Percentiles rank a stretch among this genome's conserved stretches.
Conservation (phyloP, 1,140 invertebrate species). For the Prorops nasuta region DNA sequence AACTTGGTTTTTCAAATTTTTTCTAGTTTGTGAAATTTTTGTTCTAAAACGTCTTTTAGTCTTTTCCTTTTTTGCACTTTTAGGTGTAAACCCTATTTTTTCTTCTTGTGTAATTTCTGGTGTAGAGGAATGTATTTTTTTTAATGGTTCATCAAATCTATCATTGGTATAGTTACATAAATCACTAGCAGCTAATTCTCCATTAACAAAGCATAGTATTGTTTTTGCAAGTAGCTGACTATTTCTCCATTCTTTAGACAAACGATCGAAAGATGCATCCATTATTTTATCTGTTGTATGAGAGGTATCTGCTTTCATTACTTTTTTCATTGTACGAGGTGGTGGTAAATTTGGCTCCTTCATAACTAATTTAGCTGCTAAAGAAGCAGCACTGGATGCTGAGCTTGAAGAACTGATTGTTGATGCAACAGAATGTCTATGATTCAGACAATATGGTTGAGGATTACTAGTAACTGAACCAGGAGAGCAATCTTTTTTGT, state of each 20-base stretch:
- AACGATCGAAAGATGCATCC: conserved; percentile 27
- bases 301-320: conserved; percentile 21
- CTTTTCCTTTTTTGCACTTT: conserved; percentile 17
- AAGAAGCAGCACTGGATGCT: conserved; percentile 36
- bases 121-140: conserved; percentile 36
- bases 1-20: not conserved
- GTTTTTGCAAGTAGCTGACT: conserved; percentile 25
- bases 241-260: conserved; percentile 46
- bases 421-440: conserved; percentile 40
- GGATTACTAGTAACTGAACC: conserved; percentile 42
- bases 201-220: conserved; percentile 30
- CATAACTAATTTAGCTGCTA: conserved; percentile 19
- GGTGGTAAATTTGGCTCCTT: conserved; percentile 34
- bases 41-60: conserved; percentile 13
- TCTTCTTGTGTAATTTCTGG: conserved; percentile 23
- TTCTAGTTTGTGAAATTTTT: conserved; percentile 2
- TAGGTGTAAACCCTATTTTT: conserved; percentile 4
- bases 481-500: conserved; percentile 45
- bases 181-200: conserved; percentile 22
- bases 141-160: conserved; percentile 17
- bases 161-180: conserved; percentile 21
- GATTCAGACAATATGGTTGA: conserved; percentile 28
- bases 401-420: conserved; percentile 44
- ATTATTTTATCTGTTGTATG: conserved; percentile 9
- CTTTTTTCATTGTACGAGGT: conserved; percentile 35